A percentile compares a stretch with the other conserved stretches of the same genome.
phyloP scores from a whole-genome alignment of 2,113 vertebrate species.

The Prolemur simus region DNA sequence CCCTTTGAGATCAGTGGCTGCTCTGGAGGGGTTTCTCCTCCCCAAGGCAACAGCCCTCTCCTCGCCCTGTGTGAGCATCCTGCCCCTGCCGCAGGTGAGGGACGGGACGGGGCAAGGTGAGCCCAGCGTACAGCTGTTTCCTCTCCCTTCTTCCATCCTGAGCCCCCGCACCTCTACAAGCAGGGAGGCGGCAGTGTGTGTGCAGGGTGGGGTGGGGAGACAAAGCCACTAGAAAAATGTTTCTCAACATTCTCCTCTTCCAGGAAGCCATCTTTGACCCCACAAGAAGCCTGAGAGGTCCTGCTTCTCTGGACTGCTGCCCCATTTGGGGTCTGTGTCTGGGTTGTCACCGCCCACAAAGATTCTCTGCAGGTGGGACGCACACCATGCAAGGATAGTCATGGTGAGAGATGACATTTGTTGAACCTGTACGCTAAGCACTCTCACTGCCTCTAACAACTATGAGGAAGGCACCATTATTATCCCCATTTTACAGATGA shows the following conservation, averaged over 20 bases:
- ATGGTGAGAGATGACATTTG: too few species aligned
- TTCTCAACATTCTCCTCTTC: conserved; percentile 10
- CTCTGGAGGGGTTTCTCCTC: conserved; percentile 83
- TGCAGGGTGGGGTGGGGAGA: not conserved
- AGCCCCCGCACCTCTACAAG: not conserved
- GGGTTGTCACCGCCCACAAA: not conserved
- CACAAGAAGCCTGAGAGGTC: not conserved
- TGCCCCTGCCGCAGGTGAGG: conserved; percentile 30
- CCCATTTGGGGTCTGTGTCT: not conserved
- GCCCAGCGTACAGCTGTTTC: not conserved
- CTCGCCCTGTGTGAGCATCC: conserved; percentile 54
- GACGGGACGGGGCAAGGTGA: conserved; percentile 45
- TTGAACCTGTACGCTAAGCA: not conserved
- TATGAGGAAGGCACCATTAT: not conserved
- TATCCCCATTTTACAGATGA: not conserved
- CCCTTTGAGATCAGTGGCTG: conserved; percentile 83
- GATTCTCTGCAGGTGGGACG: not conserved
- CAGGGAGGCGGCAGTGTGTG: not conserved
- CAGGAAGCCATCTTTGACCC: not conserved
- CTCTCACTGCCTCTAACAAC: not conserved
- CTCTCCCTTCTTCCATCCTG: not conserved
- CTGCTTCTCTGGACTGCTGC: not conserved
- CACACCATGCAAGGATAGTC: not conserved
- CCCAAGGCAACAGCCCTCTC: conserved; percentile 85
- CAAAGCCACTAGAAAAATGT: not conserved